Base-by-base conservation (phyloP, 1,140 invertebrate species). In the Neotoxoptera formosana region DNA sequence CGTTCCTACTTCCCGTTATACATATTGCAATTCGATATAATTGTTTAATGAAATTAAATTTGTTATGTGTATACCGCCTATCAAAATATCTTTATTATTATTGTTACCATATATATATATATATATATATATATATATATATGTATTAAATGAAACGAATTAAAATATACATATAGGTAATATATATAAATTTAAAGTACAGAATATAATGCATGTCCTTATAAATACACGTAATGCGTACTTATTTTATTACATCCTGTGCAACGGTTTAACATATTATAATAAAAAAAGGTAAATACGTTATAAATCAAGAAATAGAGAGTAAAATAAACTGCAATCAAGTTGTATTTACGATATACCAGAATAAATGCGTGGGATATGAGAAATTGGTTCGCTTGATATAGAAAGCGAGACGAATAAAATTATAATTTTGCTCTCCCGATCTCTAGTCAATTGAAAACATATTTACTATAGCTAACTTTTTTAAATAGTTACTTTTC, bases 291-390 rank as follows among this genome's bases (percentile, higher is more conserved):
- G 21, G 21, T 51, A 53, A 53, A 89, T 89, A 87, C 11, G 36
- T 25, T n/a, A 87, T 87, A 88, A 89, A 89, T 89, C 21, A 25
- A 89, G 88, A 89, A 89, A 89, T 89, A 89, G 88, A 89, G 48
- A 89, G 48, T 89, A 56, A 89, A 89, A 53, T 89, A 89, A 30
- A 83, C 81, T 21, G 81, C n/a, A 23, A 89, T 53, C 84, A 47
- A 25, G 9, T 36, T 53, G 8, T 53, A 53, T 41, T 41, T 88
- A 88, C 20, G 20, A n/a, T 30, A 87, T 23, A 83, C 21, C 21
- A 84, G 21, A 51, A n/a, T 25, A 36, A 20, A 56, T 56, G 88
- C 51, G 88, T 89, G 51, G 88, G 51, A 56, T 89, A 89, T 89
- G 34, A 89, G 51, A 89, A 89, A 56, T 89, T 89, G 30, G 88